Evolutionary conservation across 2,113 vertebrate species (phyloP).

Genomic region (Jaculus jaculus): DNA sequence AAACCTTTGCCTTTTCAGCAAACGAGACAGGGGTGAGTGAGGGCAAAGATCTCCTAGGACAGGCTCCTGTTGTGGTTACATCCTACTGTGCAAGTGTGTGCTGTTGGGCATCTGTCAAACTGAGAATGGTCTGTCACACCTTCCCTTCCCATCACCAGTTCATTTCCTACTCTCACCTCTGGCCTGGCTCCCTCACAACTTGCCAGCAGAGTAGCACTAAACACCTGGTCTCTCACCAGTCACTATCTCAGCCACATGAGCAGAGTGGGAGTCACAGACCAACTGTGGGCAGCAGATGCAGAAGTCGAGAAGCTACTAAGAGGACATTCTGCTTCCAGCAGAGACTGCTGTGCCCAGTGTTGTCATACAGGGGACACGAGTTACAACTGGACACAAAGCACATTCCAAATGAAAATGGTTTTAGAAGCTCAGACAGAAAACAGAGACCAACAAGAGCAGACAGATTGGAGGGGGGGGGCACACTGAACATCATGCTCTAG

Average conservation of each 20-base stretch:
- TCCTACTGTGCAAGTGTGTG: background rate
- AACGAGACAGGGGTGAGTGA: background rate
- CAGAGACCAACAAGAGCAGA: background rate
- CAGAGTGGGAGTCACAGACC: background rate
- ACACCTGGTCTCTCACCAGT: background rate
- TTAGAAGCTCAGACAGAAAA: background rate
- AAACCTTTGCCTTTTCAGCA: background rate
- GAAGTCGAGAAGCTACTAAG: background rate
- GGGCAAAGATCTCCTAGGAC: background rate
- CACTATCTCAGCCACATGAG: background rate
- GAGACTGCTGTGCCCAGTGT: background rate
- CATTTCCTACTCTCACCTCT: background rate
- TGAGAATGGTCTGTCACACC: too few species aligned
- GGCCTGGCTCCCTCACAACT: background rate
- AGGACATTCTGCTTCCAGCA: background rate
- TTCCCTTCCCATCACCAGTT: background rate
- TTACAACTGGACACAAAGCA: background rate
- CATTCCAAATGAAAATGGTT: background rate
- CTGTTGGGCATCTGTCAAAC: background rate
- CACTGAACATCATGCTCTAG: too few species aligned
- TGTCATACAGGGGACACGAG: background rate
- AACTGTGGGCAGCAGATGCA: background rate
- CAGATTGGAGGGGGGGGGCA: too few species aligned
- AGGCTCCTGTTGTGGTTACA: background rate
- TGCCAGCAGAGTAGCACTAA: background rate